Evolutionary conservation across 2,797 vertebrate species (phyloP).

Genomic region (Acomys russatus): DNA sequence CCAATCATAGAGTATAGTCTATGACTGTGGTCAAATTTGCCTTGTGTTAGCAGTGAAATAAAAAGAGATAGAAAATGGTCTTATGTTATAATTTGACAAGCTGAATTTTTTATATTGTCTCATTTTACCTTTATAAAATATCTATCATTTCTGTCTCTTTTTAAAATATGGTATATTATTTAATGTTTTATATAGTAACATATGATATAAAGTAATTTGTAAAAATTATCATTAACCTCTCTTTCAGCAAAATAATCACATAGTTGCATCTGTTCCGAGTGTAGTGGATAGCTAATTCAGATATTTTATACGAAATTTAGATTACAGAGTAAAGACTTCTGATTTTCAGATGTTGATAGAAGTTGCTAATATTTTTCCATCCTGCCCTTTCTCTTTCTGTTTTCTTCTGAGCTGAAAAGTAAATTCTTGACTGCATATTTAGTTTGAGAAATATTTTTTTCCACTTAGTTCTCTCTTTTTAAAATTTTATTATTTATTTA

Average conservation of each 20-base stretch:
- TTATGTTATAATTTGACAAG: not conserved
- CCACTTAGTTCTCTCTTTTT: not conserved
- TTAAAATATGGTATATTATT: not conserved
- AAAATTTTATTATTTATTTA: no score
- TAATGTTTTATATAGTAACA: not conserved
- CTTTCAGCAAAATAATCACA: not conserved
- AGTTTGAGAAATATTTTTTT: slow-evolving; percentile 69
- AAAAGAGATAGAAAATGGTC: not conserved
- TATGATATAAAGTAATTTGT: not conserved
- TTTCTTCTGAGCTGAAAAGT: slow-evolving; percentile 70
- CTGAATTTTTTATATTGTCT: not conserved
- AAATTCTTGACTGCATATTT: slow-evolving; percentile 56
- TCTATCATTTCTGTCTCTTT: not conserved
- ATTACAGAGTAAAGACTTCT: not conserved
- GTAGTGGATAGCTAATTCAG: not conserved
- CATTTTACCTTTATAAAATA: not conserved
- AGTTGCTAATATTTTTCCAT: not conserved
- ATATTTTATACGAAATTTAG: not conserved
- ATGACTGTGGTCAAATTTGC: not conserved
- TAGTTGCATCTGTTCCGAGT: not conserved
- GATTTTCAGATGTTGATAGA: not conserved
- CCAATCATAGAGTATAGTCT: not conserved
- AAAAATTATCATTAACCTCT: not conserved
- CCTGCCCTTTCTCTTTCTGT: slow-evolving; percentile 55
- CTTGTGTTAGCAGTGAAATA: not conserved